Percentiles rank a stretch among this genome's conserved stretches.
These are phyloP conservation scores for Drosophila mimetica DNA, from an alignment of 2,888 invertebrate species.

Conservation along the genomic window DNA sequence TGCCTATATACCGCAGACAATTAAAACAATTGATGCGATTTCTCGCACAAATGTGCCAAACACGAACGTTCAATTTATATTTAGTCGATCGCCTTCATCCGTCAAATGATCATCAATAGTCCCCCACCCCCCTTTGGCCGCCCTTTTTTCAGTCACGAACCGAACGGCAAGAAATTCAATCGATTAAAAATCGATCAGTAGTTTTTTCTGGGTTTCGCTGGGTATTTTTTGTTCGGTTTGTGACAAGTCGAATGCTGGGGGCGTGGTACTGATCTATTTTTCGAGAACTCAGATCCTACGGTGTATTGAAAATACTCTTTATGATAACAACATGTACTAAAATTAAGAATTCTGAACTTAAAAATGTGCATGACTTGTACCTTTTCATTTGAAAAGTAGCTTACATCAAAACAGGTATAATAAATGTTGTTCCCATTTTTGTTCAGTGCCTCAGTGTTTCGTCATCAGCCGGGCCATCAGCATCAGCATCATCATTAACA, in stretches of 20 bases:
- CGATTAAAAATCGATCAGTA: conserved; percentile 39
- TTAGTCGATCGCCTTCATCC: conserved; percentile 69
- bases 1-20: conserved; percentile 38
- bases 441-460: conserved; percentile 1
- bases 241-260: background rate
- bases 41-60: conserved; percentile 77
- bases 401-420: background rate
- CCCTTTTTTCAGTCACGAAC: conserved; percentile 6
- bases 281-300: no score
- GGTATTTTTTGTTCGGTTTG: background rate
- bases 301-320: no score
- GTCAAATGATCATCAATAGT: conserved; percentile 57
- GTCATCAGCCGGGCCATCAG: conserved; percentile 23
- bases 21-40: conserved; percentile 78
- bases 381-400: background rate
- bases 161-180: conserved; percentile 23
- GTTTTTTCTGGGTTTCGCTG: background rate
- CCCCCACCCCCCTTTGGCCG: background rate
- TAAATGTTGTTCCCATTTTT: background rate
- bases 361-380: background rate
- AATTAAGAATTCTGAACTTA: no score
- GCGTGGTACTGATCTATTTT: background rate
- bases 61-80: conserved; percentile 58
- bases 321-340: no score
- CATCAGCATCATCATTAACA: conserved; percentile 36